phyloP scores from a whole-genome alignment of 2,888 invertebrate species.

The Hypolimnas misippus region DNA sequence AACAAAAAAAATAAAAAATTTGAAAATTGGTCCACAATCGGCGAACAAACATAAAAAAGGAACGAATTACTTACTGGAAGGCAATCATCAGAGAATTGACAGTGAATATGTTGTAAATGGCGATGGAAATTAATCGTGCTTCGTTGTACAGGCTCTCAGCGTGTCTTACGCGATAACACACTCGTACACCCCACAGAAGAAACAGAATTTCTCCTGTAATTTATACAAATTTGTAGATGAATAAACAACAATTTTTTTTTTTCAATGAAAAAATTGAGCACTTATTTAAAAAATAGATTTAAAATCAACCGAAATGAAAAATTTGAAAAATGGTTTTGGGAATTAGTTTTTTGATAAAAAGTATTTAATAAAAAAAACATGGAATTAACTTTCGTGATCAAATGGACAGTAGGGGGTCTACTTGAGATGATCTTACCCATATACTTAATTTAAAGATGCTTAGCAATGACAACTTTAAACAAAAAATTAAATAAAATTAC shows the following conservation, averaged over 20 bases:
- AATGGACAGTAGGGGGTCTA: no score
- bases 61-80: slow-evolving; percentile 90
- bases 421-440: no score
- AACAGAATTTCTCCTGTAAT: slow-evolving; percentile 89
- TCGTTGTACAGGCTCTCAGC: slow-evolving; percentile 97
- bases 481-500: slow-evolving; percentile 66
- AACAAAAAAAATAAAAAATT: no score
- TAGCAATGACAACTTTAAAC: not conserved
- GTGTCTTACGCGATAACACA: slow-evolving; percentile 94
- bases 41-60: not conserved
- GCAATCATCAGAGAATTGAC: slow-evolving; percentile 96
- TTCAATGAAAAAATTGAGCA: no score
- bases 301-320: no score
- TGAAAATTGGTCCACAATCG: not conserved
- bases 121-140: slow-evolving; percentile 95
- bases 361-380: no score
- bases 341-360: no score
- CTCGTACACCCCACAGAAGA: slow-evolving; percentile 92
- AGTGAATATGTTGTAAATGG: slow-evolving; percentile 96
- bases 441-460: not conserved
- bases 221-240: slow-evolving; percentile 87
- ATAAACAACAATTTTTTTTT: no score
- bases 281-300: no score
- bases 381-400: no score
- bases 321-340: no score